Evolutionary conservation across 2,888 invertebrate genomes (phyloP), one percentile per base, ranked within the genome.

Genomic region (Yponomeuta cagnagella): DNA sequence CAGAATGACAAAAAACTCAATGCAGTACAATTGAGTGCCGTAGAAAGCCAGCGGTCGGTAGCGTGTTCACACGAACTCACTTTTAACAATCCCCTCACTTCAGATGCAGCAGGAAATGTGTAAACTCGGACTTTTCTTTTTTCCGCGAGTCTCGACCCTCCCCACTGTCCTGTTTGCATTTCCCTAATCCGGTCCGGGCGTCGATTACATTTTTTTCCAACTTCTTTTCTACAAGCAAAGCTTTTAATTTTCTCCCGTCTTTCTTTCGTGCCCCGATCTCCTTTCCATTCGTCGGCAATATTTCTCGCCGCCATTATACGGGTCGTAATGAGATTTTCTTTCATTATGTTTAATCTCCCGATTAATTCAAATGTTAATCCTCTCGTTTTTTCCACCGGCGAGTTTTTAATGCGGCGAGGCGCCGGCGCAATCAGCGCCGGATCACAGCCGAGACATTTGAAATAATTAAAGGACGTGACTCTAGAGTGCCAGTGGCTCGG

Each of bases 331-430:
- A 92, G 92, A 92, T 92, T 92, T 92, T 89, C 90, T 90, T 92
- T 91, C 91, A 92, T 92, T 92, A 91, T 91, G 92, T 89, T 91
- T 91, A 92, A 92, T 92, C 92, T 92, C 80, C 90, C 92, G 92
- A 91, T 92, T 92, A 92, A 92, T 92, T 92, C 90, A 89, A 91
- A 92, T 90, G 91, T 90, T 90, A 90, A 91, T 91, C 90, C 88
- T 77, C 79, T 82, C 65, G 65, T 48, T 81, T 87, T 89, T 90
- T 86, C 86, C 87, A 82, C 83, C 78, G 86, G 52, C 78, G 86
- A 58, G 83, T 86, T 89, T 72, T 89, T 89, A 88, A 90, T 82
- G 82, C 87, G 82, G 84, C 87, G 78, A 79, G 78, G 78, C 76
- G 82, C 43, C 63, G n/a, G 43, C 23, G 72, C 81, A 82, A 83